Base-by-base conservation (phyloP, 1,140 invertebrate species). In the Telenomus remus region DNA sequence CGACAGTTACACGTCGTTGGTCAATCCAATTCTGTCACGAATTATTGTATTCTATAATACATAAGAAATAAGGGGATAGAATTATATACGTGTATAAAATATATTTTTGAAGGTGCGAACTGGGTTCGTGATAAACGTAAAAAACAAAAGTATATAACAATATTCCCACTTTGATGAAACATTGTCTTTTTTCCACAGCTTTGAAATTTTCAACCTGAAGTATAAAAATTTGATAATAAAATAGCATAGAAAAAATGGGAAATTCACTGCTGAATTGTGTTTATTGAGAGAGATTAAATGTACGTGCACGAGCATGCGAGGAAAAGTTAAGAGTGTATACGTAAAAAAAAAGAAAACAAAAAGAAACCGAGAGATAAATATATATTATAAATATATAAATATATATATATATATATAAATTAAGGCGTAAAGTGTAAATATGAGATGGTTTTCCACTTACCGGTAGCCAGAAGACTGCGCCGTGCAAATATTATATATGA, bases 21-120 rank as follows among this genome's bases (percentile, higher is more conserved):
- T 76, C 64, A 68, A 82, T 83, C 80, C 82, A 81, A 79, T 81
- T 83, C 70, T 69, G 75, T 79, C 74, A 80, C 74, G 78, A 78
- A 44, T 27, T 27, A 27, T 27, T 27, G 19, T 27, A 27, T 46
- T 69, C 44, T 51, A 63, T 66, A 68, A 63, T 39, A 57, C 43
- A 65, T 59, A 76, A 27, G 63, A 71, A 14, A 57, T 61, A 69
- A 69, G 54, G 51, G 68, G 70, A 27, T 76, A 54, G 76, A 76
- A 78, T 74, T 76, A 69, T 59, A 79, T 80, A 66, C 63, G 79
- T 76, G 76, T 55, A 80, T 71, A 81, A 55, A 64, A 72, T 77
- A 77, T 77, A 77, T 77, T 77, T 77, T 77, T 76, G 66, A 76
- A 63, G 14, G 59, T 63, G 68, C 59, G 59, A 71, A 71, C 68